Conservation (phyloP, 2,888 invertebrate genomes). For the Apomyelois bistriatella region DNA sequence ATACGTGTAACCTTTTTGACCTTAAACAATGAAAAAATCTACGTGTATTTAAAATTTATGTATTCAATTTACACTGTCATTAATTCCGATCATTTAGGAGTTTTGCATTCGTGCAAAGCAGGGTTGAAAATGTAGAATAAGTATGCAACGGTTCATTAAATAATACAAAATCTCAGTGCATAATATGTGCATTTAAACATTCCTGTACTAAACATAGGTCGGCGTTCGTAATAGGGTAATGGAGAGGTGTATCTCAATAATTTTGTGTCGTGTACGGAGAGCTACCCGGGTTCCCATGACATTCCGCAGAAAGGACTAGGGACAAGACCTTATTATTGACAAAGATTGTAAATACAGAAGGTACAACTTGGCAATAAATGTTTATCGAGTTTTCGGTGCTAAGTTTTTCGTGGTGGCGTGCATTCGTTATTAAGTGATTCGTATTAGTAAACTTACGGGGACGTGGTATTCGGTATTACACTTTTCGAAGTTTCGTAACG, state of each 20-base stretch:
- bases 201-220: constrained; percentile 28
- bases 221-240: constrained; percentile 47
- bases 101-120: no score
- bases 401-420: no score
- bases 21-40: no score
- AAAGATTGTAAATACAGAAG: constrained; percentile 33
- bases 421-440: no score
- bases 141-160: constrained; percentile 16
- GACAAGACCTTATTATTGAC: constrained; percentile 53
- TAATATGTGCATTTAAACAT: constrained; percentile 26
- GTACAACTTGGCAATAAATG: background rate
- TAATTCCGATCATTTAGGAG: no score
- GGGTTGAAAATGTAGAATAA: constrained; percentile 10
- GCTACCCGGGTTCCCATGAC: constrained; percentile 73
- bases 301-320: constrained; percentile 53
- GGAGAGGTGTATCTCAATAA: constrained; percentile 55
- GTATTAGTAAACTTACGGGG: no score
- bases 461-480: no score
- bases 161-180: background rate
- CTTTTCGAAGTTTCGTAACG: no score
- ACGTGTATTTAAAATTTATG: no score
- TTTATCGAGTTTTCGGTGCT: no score
- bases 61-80: no score
- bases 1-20: no score
- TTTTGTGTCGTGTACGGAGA: constrained; percentile 54